phyloP scores from a whole-genome alignment of 2,797 vertebrate genomes.

The Crossoptilon crossoptilon region DNA sequence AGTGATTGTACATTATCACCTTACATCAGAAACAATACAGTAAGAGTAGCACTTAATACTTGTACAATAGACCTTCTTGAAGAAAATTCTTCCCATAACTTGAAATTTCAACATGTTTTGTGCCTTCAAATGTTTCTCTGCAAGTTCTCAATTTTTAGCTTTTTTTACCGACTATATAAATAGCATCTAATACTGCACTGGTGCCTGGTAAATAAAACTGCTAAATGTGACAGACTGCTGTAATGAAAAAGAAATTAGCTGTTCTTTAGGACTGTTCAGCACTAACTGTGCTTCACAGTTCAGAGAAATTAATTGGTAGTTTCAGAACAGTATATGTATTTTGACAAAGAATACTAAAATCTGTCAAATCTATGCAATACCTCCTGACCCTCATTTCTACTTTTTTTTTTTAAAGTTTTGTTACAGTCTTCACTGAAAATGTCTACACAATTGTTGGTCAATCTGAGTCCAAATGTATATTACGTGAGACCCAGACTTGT shows the following conservation, averaged over 20 bases:
- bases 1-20: not conserved
- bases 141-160: not conserved
- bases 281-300: not conserved
- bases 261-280: not conserved
- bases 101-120: not conserved
- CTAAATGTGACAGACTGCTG: not conserved
- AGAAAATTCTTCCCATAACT: fast-evolving
- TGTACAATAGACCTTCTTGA: not conserved
- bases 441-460: not conserved
- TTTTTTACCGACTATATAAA: not conserved
- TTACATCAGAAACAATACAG: not conserved
- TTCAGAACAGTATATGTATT: not conserved
- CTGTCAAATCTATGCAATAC: not conserved
- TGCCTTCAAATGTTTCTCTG: not conserved
- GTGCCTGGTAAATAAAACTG: not conserved
- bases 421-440: not conserved
- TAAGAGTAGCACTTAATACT: not conserved
- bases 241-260: not conserved
- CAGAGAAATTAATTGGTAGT: not conserved
- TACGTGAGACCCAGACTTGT: not conserved
- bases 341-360: not conserved
- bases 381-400: not conserved
- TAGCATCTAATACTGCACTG: not conserved
- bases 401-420: not conserved
- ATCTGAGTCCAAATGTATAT: not conserved